phyloP scores from a whole-genome alignment of 2,888 invertebrate genomes.

The Eugnorisma glareosa region DNA sequence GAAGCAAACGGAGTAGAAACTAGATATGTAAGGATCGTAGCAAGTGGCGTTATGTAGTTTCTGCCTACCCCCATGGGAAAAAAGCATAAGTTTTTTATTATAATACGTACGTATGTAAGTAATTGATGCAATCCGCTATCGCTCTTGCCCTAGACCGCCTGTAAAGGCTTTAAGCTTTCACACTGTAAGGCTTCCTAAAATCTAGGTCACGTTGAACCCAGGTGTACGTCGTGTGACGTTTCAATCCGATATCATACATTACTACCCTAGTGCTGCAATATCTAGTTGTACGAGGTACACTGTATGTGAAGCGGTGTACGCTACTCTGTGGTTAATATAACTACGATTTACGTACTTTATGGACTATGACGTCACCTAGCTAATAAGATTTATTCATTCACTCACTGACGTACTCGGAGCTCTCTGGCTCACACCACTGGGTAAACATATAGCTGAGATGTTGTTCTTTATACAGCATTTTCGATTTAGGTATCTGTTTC shows the following conservation, averaged over 20 bases:
- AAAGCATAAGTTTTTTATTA: background rate
- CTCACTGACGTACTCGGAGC: too few species aligned
- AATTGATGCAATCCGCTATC: background rate
- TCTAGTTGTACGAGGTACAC: background rate
- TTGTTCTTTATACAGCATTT: background rate
- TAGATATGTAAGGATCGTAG: background rate
- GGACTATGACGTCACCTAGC: background rate
- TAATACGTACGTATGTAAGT: background rate
- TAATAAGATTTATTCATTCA: background rate
- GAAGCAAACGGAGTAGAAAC: background rate
- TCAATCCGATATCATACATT: slow-evolving; percentile 25
- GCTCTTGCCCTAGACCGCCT: background rate
- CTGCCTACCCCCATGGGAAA: background rate
- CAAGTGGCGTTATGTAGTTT: background rate
- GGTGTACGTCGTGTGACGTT: slow-evolving; percentile 20
- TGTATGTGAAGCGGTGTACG: background rate
- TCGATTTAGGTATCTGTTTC: background rate
- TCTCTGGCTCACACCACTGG: background rate
- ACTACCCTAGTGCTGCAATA: background rate
- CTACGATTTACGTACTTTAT: background rate
- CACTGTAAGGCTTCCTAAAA: slow-evolving; percentile 24
- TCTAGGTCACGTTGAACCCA: slow-evolving; percentile 46
- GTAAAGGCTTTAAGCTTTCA: slow-evolving; percentile 6
- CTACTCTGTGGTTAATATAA: too few species aligned
- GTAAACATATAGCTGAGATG: background rate